A percentile compares a stretch with the other conserved stretches of the same genome.
Conservation (phyloP, 2,888 invertebrate species). For the Meiosimyza decipiens region DNA sequence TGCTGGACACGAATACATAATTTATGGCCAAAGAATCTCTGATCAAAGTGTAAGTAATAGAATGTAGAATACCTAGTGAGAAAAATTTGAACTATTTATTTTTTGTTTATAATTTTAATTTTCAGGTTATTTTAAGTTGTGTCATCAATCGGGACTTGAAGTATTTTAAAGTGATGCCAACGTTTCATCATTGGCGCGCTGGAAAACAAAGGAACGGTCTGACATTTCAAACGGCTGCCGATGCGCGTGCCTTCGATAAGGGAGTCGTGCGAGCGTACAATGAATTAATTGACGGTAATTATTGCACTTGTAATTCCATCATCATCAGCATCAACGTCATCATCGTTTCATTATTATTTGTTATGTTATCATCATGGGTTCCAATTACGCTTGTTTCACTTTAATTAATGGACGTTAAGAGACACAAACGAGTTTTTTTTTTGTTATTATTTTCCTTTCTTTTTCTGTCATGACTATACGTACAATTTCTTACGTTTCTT, state of each 20-base stretch:
- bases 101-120: conserved; percentile 41
- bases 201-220: conserved; percentile 95
- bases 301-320: conserved; percentile 42
- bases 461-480: too few relatives aligned
- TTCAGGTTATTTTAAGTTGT: conserved; percentile 91
- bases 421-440: background rate
- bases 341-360: conserved; percentile 13
- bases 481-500: conserved; percentile 1
- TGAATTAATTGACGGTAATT: conserved; percentile 89
- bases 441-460: conserved; percentile 7
- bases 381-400: conserved; percentile 13
- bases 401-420: conserved; percentile 16
- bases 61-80: background rate
- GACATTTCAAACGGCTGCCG: conserved; percentile 95
- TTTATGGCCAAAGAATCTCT: conserved; percentile 90
- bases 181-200: conserved; percentile 98
- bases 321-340: conserved; percentile 19
- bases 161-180: conserved; percentile 98
- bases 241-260: conserved; percentile 93
- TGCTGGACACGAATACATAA: conserved; percentile 86
- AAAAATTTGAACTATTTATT: background rate
- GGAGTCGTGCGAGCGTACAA: conserved; percentile 90
- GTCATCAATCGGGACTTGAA: conserved; percentile 95
- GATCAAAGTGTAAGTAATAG: conserved; percentile 84
- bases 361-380: conserved; percentile 5